Percentiles rank a stretch among this genome's conserved stretches.
These are phyloP conservation scores for Acrobasis suavella DNA, from an alignment of 2,888 invertebrate species.

Conservation along the genomic window DNA sequence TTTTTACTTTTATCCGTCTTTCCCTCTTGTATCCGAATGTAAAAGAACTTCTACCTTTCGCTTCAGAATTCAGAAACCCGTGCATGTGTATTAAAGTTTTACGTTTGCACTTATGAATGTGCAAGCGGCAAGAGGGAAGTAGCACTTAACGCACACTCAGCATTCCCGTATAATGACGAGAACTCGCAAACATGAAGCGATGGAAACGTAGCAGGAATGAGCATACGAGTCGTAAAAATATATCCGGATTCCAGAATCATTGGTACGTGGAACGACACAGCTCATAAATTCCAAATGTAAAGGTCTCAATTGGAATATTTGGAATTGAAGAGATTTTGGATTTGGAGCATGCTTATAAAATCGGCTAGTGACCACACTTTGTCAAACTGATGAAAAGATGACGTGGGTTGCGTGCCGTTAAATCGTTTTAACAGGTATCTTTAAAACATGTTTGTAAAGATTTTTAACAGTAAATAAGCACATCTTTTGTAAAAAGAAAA, in stretches of 20 bases:
- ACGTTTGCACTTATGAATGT: too few relatives aligned
- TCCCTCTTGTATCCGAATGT: too few relatives aligned
- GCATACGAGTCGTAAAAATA: constrained; percentile 3
- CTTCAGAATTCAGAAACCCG: too few relatives aligned
- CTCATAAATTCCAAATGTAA: constrained; percentile 15
- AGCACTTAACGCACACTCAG: too few relatives aligned
- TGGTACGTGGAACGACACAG: constrained; percentile 19
- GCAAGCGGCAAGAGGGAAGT: too few relatives aligned
- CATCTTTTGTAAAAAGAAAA: too few relatives aligned
- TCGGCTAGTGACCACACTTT: not conserved
- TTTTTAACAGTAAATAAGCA: not conserved
- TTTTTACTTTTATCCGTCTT: too few relatives aligned
- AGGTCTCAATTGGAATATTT: constrained; percentile 15
- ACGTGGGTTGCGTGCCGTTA: not conserved
- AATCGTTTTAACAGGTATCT: constrained; percentile 9
- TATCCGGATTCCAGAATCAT: not conserved
- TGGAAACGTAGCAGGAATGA: not conserved
- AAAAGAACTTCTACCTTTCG: too few relatives aligned
- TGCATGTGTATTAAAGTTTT: too few relatives aligned
- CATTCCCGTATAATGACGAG: not conserved
- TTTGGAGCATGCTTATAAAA: constrained; percentile 2
- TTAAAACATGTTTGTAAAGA: not conserved
- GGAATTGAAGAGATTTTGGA: constrained; percentile 7
- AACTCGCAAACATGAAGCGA: not conserved
- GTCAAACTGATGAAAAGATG: constrained; percentile 1